Percentiles rank a stretch among this genome's conserved stretches.
phyloP scores from a whole-genome alignment of 2,888 invertebrate species.

The Herminia tarsipennalis region DNA sequence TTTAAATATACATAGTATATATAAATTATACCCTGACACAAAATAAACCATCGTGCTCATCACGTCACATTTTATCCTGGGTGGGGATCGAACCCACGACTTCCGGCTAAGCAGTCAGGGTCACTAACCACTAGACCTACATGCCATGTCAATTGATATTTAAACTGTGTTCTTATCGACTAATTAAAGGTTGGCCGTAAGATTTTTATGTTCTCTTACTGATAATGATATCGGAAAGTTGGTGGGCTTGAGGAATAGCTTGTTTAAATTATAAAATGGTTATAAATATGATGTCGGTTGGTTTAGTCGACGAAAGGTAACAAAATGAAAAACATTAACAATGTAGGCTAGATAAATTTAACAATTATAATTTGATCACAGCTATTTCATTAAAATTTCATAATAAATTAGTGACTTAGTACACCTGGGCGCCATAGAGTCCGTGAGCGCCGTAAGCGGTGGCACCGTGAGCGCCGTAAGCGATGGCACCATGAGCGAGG shows the following conservation, averaged over 20 bases:
- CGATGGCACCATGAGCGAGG: slow-evolving; percentile 32
- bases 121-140: too few relatives aligned
- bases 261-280: neutral
- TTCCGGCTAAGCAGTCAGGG: too few relatives aligned
- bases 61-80: too few relatives aligned
- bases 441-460: slow-evolving; percentile 24
- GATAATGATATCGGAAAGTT: neutral
- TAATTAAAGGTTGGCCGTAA: neutral
- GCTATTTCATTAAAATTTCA: neutral
- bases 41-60: too few relatives aligned
- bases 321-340: neutral
- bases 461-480: slow-evolving; percentile 30
- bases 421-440: slow-evolving; percentile 29
- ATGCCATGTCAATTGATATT: neutral
- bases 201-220: neutral
- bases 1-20: too few relatives aligned
- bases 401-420: neutral
- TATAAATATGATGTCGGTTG: too few relatives aligned
- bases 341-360: neutral
- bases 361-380: neutral
- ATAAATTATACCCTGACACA: too few relatives aligned
- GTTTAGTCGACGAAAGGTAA: too few relatives aligned
- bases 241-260: neutral
- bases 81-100: too few relatives aligned
- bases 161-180: neutral